Evolutionary conservation across 2,797 vertebrate species (phyloP).

Genomic region (Oreonectes daqikongensis): DNA sequence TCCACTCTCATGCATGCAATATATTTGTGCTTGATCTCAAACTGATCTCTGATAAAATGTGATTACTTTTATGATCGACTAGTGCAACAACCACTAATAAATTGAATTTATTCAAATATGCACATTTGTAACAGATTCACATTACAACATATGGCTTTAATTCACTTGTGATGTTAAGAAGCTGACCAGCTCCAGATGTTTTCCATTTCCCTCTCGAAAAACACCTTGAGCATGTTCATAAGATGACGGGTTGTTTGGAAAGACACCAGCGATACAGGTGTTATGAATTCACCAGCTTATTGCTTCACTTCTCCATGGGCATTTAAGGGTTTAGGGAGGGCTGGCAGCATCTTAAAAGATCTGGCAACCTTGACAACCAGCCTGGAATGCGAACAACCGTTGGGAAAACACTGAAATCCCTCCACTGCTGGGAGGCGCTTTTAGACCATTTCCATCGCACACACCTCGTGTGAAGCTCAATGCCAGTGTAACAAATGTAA

Average conservation of each 20-base stretch:
- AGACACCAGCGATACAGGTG: constrained; percentile 38
- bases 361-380: constrained; percentile 45
- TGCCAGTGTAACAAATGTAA: neutral
- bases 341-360: constrained; percentile 47
- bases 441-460: constrained; percentile 7
- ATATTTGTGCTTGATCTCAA: neutral
- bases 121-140: constrained; percentile 2
- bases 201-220: constrained; percentile 14
- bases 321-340: constrained; percentile 38
- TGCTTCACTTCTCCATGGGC: constrained; percentile 27
- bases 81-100: neutral
- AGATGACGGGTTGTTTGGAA: constrained; percentile 30
- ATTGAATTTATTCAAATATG: neutral
- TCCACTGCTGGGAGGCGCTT: neutral
- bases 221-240: constrained; percentile 13
- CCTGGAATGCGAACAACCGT: constrained; percentile 50
- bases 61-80: neutral
- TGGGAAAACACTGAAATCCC: constrained; percentile 41
- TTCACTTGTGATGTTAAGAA: constrained; percentile 10
- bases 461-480: constrained; percentile 6
- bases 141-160: constrained; percentile 13
- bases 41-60: neutral
- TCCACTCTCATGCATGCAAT: no score
- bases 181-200: constrained; percentile 36
- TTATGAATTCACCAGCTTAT: constrained; percentile 38